Evolutionary conservation across 2,888 invertebrate species (phyloP).

Genomic region (Cybosia mesomella): DNA sequence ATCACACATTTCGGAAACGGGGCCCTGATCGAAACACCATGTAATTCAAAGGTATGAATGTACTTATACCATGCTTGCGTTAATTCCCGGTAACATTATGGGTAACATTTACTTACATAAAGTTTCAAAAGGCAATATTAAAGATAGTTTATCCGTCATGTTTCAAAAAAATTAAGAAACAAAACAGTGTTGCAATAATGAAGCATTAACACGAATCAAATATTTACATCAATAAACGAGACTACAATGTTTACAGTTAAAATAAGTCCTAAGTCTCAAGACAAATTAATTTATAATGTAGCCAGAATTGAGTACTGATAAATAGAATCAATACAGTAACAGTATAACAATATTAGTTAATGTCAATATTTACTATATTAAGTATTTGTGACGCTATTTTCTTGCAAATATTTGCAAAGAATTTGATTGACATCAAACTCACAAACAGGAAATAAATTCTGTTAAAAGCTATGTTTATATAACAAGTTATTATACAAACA

Average conservation of each 20-base stretch:
- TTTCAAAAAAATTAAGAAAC: slow-evolving; percentile 12
- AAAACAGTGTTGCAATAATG: slow-evolving; percentile 35
- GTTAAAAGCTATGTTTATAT: slow-evolving; percentile 10
- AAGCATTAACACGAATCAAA: slow-evolving; percentile 67
- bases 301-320: slow-evolving; percentile 69
- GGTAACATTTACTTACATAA: too few relatives aligned
- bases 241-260: slow-evolving; percentile 71
- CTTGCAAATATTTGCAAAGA: slow-evolving; percentile 31
- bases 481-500: background rate
- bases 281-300: slow-evolving; percentile 79
- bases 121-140: background rate
- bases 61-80: too few relatives aligned
- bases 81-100: too few relatives aligned
- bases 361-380: slow-evolving; percentile 58
- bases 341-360: slow-evolving; percentile 54
- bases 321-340: slow-evolving; percentile 66
- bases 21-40: too few relatives aligned
- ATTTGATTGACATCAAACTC: slow-evolving; percentile 32
- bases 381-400: slow-evolving; percentile 44
- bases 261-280: slow-evolving; percentile 79
- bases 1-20: too few relatives aligned
- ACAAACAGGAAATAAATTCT: slow-evolving; percentile 26
- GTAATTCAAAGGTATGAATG: too few relatives aligned
- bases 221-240: slow-evolving; percentile 75
- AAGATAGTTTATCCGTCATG: background rate